Evolutionary conservation across 2,888 invertebrate genomes (phyloP).

Genomic region (Stratiomys singularior): DNA sequence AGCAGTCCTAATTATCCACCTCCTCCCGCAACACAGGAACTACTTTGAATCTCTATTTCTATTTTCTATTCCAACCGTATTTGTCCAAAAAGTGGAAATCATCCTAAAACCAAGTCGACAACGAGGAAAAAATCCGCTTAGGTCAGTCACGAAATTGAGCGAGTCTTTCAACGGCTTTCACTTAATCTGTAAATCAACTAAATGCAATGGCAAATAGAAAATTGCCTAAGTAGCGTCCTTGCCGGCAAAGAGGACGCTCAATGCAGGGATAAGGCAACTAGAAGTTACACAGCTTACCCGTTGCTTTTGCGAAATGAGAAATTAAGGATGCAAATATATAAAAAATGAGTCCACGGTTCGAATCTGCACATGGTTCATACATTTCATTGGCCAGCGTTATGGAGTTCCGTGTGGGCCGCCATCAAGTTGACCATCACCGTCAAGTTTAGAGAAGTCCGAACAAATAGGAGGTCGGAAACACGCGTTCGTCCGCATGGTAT

Average conservation of each 20-base stretch:
- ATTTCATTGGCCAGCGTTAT: slow-evolving; percentile 12
- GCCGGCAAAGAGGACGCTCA: too few relatives aligned
- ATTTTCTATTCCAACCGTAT: neutral
- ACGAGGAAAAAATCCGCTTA: neutral
- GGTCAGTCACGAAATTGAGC: slow-evolving; percentile 22
- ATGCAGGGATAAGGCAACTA: too few relatives aligned
- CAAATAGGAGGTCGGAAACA: slow-evolving; percentile 47
- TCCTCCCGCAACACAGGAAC: neutral
- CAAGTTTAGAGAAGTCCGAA: slow-evolving; percentile 46
- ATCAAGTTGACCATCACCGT: slow-evolving; percentile 27
- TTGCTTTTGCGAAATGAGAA: neutral
- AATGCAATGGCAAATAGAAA: slow-evolving; percentile 45
- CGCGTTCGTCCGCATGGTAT: slow-evolving; percentile 44
- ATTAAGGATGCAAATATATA: neutral
- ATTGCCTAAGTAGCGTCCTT: slow-evolving; percentile 37
- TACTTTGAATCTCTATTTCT: slow-evolving; percentile 14
- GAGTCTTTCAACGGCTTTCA: slow-evolving; percentile 40
- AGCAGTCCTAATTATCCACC: neutral
- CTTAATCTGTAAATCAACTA: slow-evolving; percentile 40
- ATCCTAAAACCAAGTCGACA: neutral
- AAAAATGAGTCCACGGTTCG: slow-evolving; percentile 28
- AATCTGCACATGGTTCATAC: slow-evolving; percentile 9
- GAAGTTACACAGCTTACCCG: neutral
- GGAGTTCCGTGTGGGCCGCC: slow-evolving; percentile 6
- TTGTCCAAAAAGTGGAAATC: neutral